Base-by-base conservation (phyloP, 2,888 invertebrate species). In the Sialis fuliginosa region DNA sequence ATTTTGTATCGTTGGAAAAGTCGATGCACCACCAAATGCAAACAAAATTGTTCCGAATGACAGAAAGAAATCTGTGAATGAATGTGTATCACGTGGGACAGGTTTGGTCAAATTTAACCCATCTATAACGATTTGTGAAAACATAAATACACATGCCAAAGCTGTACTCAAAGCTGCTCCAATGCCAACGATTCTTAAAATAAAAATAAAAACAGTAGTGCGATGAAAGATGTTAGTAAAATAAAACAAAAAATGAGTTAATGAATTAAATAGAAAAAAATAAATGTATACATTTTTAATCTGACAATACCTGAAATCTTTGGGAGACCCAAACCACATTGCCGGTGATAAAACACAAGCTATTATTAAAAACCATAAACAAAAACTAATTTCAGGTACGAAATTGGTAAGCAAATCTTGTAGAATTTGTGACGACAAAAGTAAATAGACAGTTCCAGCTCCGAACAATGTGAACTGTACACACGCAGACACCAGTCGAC, bases 1-100 rank as follows among this genome's bases (percentile, higher is more conserved):
- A 54, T 82, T 81, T 60, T 84, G 84, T 46, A 85, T 80, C 1
- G 83, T 84, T 3, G 84, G 84, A 62, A 85, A 85, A 2, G 79
- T 75, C 1, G 81, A 77, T 6, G 81, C 81, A 3, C 82, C 82
- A 5, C 81, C 81, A 56, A 80, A 81, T 0, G 81, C 72, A 58
- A 81, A 83, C 60, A 80, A 66, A 48, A 82, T 74, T 6, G 77
- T 77, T 6, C 82, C 81, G 56, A 81, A 77, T 0, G 81, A 74
- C 32, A 80, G 60, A 60, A 79, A 81, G 62, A 82, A 80, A 51
- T 77, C 75, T 48, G 67, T 64, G 57, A 79, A 75, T 1, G 70
- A 70, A 54, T 76, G 74, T 7, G 69, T 57, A 7, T 66, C 65
- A 48, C 74, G 74, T 57, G 59, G 64, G 0, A 59, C 60, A 6